A percentile compares a stretch with the other conserved stretches of the same genome.
Evolutionary conservation across 2,888 invertebrate genomes (phyloP).

Genomic region (Mythimna loreyi): DNA sequence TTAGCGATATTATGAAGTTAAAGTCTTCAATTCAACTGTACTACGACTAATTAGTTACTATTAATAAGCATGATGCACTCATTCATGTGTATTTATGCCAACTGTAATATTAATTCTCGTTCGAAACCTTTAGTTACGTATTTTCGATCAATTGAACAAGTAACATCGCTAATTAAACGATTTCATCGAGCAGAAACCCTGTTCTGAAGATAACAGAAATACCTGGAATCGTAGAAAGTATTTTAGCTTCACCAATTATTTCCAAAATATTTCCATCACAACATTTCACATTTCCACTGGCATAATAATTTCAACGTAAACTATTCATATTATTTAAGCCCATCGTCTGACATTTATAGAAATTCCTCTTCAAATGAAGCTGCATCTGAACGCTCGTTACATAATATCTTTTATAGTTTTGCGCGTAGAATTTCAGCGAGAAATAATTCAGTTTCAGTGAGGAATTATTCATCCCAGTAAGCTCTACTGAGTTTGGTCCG

Average conservation of each 20-base stretch:
- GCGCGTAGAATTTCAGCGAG: no score
- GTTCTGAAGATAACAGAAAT: not conserved
- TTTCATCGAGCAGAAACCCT: not conserved
- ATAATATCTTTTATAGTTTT: not conserved
- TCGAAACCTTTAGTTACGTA: not conserved
- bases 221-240: not conserved
- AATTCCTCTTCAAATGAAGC: constrained; percentile 7
- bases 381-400: not conserved
- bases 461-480: not conserved
- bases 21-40: not conserved
- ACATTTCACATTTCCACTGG: not conserved
- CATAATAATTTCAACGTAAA: not conserved
- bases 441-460: not conserved
- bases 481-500: not conserved
- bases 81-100: not conserved
- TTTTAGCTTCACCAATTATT: not conserved
- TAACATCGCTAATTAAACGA: not conserved
- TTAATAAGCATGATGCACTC: not conserved
- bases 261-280: not conserved
- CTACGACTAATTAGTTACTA: constrained; percentile 6
- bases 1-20: no score
- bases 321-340: not conserved
- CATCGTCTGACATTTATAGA: not conserved
- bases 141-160: not conserved
- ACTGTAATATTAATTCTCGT: not conserved